Evolutionary conservation across 1,140 invertebrate genomes (phyloP).

Genomic region (Euura lappo): DNA sequence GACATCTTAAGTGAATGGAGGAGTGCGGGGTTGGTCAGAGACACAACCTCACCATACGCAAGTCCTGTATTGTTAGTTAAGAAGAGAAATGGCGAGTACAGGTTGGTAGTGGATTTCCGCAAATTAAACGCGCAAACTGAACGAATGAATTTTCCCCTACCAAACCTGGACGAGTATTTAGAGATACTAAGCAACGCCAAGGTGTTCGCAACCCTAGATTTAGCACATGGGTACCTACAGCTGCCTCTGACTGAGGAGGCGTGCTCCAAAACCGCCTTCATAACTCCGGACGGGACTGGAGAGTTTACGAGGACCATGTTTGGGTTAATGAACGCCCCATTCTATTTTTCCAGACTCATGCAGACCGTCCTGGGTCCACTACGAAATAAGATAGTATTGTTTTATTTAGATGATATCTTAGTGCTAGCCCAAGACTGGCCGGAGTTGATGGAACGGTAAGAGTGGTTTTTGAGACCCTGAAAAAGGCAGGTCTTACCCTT

Average conservation of each 20-base stretch:
- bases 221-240: constrained; percentile 54
- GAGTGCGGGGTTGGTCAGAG: constrained; percentile 27
- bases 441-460: constrained; percentile 44
- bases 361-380: constrained; percentile 10
- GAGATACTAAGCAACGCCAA: constrained; percentile 28
- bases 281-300: constrained; percentile 44
- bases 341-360: constrained; percentile 22
- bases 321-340: constrained; percentile 22
- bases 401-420: constrained; percentile 21
- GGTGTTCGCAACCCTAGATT: constrained; percentile 56
- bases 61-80: constrained; percentile 44
- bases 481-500: constrained; percentile 32
- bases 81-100: constrained; percentile 41
- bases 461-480: constrained; percentile 32
- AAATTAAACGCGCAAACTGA: constrained; percentile 45
- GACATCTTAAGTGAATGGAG: constrained; percentile 44
- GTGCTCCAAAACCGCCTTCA: constrained; percentile 48
- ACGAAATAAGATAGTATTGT: constrained; percentile 12
- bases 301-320: constrained; percentile 22
- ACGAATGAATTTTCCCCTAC: constrained; percentile 46
- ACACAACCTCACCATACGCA: constrained; percentile 37
- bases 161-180: constrained; percentile 42
- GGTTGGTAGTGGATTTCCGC: constrained; percentile 52
- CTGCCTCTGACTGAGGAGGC: constrained; percentile 41
- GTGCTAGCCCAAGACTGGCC: constrained; percentile 29